Evolutionary conservation across 1,140 invertebrate species (phyloP), one percentile per base, ranked within the genome.

Genomic region (Atta colombica): DNA sequence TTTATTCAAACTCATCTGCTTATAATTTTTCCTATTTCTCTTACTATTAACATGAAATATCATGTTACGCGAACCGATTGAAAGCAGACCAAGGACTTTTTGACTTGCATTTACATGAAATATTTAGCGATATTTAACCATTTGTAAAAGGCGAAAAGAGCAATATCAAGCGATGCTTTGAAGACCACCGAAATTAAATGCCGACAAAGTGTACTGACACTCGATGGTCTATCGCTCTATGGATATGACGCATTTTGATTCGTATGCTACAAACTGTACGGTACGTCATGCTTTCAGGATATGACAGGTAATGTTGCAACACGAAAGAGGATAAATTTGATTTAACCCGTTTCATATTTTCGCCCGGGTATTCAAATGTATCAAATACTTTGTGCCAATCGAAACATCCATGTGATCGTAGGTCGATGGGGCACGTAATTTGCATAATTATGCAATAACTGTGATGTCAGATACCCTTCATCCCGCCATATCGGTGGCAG

Each of bases 371-470:
- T 84, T 84, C 80, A 84, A 81, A 81, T 81, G 21, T 71, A 71
- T 72, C 65, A 55, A 84, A 84, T 84, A 84, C 55, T 84, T 84
- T 84, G 28, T 31, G 69, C 69, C 69, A 84, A 75, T 84, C 80
- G 80, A 63, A 84, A 84, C 69, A 84, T 74, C 55, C 69, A 18
- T n/a, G 28, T 51, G 80, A 84, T 84, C 45, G 80, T 75, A 21
- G 80, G 55, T 60, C 35, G 77, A n/a, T 4, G 18, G 45, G 18
- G 18, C 5, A 31, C 45, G 25, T 61, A 84, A 84, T 84, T 61
- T 84, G 55, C 80, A 84, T 84, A 84, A 84, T 84, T 84, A 84
- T 84, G 69, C 80, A 84, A 84, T 84, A 84, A 84, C 80, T 35
- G 80, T 49, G 69, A 75, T 74, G 80, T 84, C 80, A 63, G 58